Percentiles rank a stretch among this genome's conserved stretches.
Evolutionary conservation across 2,797 vertebrate genomes (phyloP).

Genomic region (Lithobates pipiens): DNA sequence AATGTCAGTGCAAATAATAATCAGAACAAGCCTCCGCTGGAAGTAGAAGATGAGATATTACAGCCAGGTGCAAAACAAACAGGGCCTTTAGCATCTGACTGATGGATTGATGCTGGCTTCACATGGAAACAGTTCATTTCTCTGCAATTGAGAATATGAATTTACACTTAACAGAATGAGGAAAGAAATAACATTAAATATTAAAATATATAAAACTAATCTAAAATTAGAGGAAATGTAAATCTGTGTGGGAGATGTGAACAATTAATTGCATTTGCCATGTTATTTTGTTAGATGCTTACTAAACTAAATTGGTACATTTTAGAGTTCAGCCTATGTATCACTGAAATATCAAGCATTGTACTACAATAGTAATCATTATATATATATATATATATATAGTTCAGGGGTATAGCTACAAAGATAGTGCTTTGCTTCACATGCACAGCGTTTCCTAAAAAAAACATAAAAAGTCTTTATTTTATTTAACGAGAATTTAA

Average conservation of each 20-base stretch:
- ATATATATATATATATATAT: too few relatives aligned
- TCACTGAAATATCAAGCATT: too few relatives aligned
- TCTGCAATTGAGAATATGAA: neutral
- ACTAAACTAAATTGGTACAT: too few relatives aligned
- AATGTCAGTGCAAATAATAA: constrained; percentile 41
- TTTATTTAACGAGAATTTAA: too few relatives aligned
- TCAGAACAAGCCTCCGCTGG: constrained; percentile 24
- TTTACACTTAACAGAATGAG: neutral
- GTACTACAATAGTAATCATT: too few relatives aligned
- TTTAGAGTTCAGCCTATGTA: neutral
- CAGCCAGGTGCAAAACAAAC: constrained; percentile 34
- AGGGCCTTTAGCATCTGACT: neutral
- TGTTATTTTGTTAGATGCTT: neutral
- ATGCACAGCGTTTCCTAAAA: too few relatives aligned
- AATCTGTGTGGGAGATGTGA: neutral
- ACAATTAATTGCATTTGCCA: constrained; percentile 18
- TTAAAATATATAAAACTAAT: neutral
- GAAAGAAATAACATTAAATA: neutral
- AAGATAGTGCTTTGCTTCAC: too few relatives aligned
- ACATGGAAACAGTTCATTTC: neutral
- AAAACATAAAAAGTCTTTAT: too few relatives aligned
- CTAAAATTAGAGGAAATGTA: neutral
- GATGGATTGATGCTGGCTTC: neutral
- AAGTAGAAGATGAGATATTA: constrained; percentile 21
- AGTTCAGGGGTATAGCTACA: too few relatives aligned